Percentiles rank a stretch among this genome's conserved stretches.
phyloP scores from a whole-genome alignment of 2,888 invertebrate genomes.

The Pandemis heparana region DNA sequence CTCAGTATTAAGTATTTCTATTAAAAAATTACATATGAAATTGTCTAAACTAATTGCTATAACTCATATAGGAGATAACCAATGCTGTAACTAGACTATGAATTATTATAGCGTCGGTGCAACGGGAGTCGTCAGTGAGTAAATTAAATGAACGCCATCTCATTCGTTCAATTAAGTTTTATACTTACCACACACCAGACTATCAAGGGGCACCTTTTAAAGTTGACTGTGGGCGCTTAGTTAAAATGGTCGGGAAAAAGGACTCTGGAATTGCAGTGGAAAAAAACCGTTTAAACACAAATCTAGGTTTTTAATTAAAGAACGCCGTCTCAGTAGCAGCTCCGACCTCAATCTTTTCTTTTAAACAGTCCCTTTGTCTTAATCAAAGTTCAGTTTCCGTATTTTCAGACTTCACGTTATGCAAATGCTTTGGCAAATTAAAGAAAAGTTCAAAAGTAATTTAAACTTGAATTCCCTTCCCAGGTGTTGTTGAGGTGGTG shows the following conservation, averaged over 20 bases:
- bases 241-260: background rate
- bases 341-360: conserved; percentile 27
- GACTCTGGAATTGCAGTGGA: conserved; percentile 9
- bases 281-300: background rate
- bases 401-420: conserved; percentile 55
- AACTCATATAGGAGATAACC: no score
- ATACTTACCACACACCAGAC: background rate
- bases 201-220: background rate
- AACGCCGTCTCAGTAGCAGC: conserved; percentile 5
- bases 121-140: no score
- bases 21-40: no score
- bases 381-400: conserved; percentile 47
- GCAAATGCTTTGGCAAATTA: conserved; percentile 67
- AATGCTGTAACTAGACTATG: no score
- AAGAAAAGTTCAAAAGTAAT: conserved; percentile 65
- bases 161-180: background rate
- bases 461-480: conserved; percentile 55
- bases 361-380: conserved; percentile 41
- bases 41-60: no score
- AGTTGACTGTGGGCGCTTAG: conserved; percentile 1
- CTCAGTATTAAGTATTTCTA: no score
- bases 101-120: no score
- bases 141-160: background rate
- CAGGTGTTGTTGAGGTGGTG: conserved; percentile 53
- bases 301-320: conserved; percentile 37